Conservation (phyloP, 2,113 vertebrate species). For the Dinomys branickii region DNA sequence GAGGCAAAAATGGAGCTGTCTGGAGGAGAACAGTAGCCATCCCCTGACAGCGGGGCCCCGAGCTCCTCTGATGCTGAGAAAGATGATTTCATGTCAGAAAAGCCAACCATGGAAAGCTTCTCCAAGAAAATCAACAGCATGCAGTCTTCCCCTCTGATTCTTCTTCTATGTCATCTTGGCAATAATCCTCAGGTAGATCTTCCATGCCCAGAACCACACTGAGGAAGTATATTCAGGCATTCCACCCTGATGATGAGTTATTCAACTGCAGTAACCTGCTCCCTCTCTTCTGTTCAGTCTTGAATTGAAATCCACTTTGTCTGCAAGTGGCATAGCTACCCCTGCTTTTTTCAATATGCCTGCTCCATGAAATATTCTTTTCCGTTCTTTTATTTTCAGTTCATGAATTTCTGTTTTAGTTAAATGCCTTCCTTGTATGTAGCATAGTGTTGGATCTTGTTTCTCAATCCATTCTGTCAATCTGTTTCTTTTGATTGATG, state of each 20-base stretch:
- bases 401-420: not conserved
- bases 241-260: not conserved
- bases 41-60: not conserved
- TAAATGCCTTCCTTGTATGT: not conserved
- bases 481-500: not conserved
- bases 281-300: not conserved
- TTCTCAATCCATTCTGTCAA: not conserved
- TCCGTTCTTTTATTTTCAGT: not conserved
- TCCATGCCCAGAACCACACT: not conserved
- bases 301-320: not conserved
- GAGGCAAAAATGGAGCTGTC: no score
- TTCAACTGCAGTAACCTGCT: not conserved
- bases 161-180: not conserved
- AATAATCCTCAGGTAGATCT: not conserved
- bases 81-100: not conserved
- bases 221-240: not conserved
- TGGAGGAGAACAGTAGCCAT: no score
- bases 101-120: not conserved
- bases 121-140: not conserved
- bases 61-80: not conserved
- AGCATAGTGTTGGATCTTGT: not conserved
- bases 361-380: not conserved
- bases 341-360: not conserved
- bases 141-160: not conserved
- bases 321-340: not conserved